Base-by-base conservation (phyloP, 1,140 invertebrate species). In the Calycopis cecrops region DNA sequence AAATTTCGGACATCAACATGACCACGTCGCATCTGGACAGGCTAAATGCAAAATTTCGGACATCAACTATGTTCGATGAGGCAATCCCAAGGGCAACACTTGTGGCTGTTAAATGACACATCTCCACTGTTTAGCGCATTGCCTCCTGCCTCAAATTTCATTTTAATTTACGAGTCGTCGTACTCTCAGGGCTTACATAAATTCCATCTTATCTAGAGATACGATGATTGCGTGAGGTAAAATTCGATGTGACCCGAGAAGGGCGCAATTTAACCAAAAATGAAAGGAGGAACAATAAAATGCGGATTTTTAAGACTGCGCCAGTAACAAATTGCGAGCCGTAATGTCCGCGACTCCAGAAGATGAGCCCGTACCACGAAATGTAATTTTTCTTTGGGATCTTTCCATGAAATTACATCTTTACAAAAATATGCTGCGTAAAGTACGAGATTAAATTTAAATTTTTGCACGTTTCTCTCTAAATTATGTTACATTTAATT, bases 281-380 rank as follows among this genome's bases (percentile, higher is more conserved):
- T 76, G 76, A 77, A 68, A 71, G 67, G 63, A 65, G 69, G 68
- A 71, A 77, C 76, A 80, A 79, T 83, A 83, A 83, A 83, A 83
- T 76, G 71, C 58, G 79, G 73, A 76, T 81, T 81, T 80, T 81
- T 79, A 81, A 81, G 75, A 73, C 71, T 83, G 64, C 74, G 72
- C 65, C 21, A 67, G 62, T 71, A 77, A 83, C 77, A 83, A 83
- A 83, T 83, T 80, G 76, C 71, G 60, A 73, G 60, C 73, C 66
- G 68, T 51, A 69, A 60, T 61, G 66, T 66, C 70, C 68, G 64
- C 71, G 68, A 69, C 66, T 70, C 68, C 65, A 67, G 55, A 67
- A 75, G 69, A 78, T 73, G 69, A 76, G 71, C 69, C 76, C 70
- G 12, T 79, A 77, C 73, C 47, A 77, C 35, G 47, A 48, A 37